Evolutionary conservation across 2,888 invertebrate genomes (phyloP), one percentile per base, ranked within the genome.

Genomic region (Epinotia bilunana): DNA sequence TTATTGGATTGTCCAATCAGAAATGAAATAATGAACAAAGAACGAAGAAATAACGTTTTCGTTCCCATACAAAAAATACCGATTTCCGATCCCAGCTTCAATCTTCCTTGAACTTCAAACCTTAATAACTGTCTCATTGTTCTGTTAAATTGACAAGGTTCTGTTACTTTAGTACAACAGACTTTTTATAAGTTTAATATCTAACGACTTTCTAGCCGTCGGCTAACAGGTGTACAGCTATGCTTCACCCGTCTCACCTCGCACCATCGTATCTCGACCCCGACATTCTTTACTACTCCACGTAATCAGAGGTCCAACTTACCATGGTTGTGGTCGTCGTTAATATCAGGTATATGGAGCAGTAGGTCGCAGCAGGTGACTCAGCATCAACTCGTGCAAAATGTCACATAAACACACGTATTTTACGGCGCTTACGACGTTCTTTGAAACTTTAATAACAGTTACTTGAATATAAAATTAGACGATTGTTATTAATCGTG

Each of bases 401-500:
- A 18, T 43, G 63, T 63, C 43, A 12, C 13, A 63, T 13, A 46
- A 20, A 16, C 3, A 23, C 28, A 43, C 20, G 18, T 46, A 20
- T 6, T 46, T 6, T 20, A 63, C 1, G 63, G 46, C 43, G 6
- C 43, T 46, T 63, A 20, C 7, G 63, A 11, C 39, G 20, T 20
- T 46, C 13, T 53, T 53, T n/a, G 0, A 16, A 23, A 13, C 28
- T 6, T 13, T 63, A 11, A 12, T 39, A 39, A 39, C 62, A 1
- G 62, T 63, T 43, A 20, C 3, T 20, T 63, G 20, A 63, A 63
- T 63, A 46, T 18, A 13, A 62, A 61, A 33, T 33, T n/a, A 63
- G 63, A 63, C 20, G 43, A 63, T 63, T 46, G 63, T 63, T 63
- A 63, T 43, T 46, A 43, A 12, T 39, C 62, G 62, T 20, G 63